Conservation (phyloP, 2,113 vertebrate species). For the Eurystomus gularis region DNA sequence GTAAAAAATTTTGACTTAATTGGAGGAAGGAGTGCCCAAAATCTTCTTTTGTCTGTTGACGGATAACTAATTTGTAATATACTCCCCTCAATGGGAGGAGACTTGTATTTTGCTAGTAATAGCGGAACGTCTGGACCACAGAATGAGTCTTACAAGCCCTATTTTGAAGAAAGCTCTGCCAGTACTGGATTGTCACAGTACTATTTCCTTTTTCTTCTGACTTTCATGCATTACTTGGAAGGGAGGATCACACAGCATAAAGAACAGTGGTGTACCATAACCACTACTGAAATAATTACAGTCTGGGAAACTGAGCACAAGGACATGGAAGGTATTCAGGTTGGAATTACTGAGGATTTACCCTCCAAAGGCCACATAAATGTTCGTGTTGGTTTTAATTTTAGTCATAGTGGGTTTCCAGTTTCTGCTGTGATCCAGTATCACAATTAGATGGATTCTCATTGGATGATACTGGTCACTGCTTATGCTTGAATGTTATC, state of each 20-base stretch:
- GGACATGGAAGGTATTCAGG: neutral
- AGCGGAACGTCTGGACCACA: slow-evolving; percentile 48
- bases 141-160: neutral
- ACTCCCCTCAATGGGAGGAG: neutral
- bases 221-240: slow-evolving; percentile 12
- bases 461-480: neutral
- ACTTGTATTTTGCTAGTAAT: slow-evolving; percentile 7
- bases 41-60: neutral
- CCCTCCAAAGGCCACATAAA: neutral
- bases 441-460: neutral
- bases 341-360: neutral
- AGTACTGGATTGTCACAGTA: neutral
- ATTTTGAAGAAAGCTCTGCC: neutral
- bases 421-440: neutral
- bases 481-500: neutral
- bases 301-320: neutral
- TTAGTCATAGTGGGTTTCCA: neutral
- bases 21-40: neutral
- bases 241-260: slow-evolving; percentile 20
- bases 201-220: neutral
- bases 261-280: neutral
- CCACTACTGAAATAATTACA: neutral
- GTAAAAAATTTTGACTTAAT: neutral
- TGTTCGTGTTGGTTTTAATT: neutral
- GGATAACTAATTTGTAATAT: neutral